Evolutionary conservation across 2,113 vertebrate species (phyloP).

Genomic region (Nothocercus julius): DNA sequence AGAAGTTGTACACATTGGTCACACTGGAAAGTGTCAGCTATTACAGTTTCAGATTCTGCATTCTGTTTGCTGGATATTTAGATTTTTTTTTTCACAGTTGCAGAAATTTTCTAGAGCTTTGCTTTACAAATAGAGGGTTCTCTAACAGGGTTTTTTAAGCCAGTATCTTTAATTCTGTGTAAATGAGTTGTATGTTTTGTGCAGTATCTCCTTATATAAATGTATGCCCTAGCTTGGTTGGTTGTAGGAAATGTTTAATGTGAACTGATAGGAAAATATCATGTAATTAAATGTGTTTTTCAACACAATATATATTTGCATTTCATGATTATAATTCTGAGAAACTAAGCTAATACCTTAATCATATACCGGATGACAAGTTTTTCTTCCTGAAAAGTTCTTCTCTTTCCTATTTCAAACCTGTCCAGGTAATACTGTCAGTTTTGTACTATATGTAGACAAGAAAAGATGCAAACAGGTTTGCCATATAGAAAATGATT

Average conservation of each 20-base stretch:
- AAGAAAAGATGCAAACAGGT: fast-evolving
- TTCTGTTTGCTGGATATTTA: neutral
- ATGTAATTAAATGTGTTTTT: neutral
- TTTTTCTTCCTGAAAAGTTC: neutral
- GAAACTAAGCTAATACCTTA: neutral
- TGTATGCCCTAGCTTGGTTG: neutral
- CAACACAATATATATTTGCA: neutral
- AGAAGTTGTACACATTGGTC: neutral
- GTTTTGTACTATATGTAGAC: neutral
- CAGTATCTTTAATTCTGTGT: neutral
- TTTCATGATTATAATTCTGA: neutral
- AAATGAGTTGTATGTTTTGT: neutral
- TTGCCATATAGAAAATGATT: too few species aligned
- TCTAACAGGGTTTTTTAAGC: neutral
- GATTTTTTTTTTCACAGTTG: neutral
- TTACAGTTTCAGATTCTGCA: neutral
- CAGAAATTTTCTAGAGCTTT: neutral
- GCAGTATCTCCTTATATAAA: neutral
- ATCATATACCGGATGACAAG: neutral
- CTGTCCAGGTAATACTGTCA: neutral
- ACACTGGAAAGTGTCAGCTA: neutral
- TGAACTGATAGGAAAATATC: neutral
- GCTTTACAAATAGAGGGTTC: neutral
- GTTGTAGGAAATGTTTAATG: neutral
- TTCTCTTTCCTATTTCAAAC: neutral